Conservation (phyloP, 2,888 invertebrate species). For the Rhyacophila evoluta region DNA sequence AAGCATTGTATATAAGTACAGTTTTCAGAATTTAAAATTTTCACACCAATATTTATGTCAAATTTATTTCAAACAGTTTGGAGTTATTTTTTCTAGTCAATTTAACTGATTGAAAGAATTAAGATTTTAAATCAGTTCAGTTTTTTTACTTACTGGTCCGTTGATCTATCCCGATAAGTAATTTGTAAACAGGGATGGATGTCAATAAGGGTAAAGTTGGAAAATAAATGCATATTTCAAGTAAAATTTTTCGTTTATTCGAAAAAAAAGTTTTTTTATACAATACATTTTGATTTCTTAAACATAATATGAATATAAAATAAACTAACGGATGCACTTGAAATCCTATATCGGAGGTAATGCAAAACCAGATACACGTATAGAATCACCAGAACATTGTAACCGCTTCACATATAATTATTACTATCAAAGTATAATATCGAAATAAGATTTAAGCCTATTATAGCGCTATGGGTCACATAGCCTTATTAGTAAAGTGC, state of each 20-base stretch:
- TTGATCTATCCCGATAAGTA: no score
- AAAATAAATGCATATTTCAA: slow-evolving; percentile 56
- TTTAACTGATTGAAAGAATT: no score
- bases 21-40: no score
- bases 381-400: slow-evolving; percentile 20
- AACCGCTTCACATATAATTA: slow-evolving; percentile 19
- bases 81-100: no score
- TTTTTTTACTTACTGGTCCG: no score
- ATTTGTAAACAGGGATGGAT: no score
- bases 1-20: no score
- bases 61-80: no score
- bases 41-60: no score
- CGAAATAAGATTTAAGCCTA: slow-evolving; percentile 42
- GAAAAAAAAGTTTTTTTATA: slow-evolving; percentile 48
- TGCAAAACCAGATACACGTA: slow-evolving; percentile 38
- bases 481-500: slow-evolving; percentile 42
- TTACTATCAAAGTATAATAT: slow-evolving; percentile 33
- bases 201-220: no score
- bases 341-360: slow-evolving; percentile 49
- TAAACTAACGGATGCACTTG: slow-evolving; percentile 42
- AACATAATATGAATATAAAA: slow-evolving; percentile 38
- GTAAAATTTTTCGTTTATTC: slow-evolving; percentile 49
- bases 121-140: no score
- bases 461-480: slow-evolving; percentile 33
- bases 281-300: slow-evolving; percentile 43